Base-by-base conservation (phyloP, 2,797 vertebrate genomes). In the Spinus olivaceus region DNA sequence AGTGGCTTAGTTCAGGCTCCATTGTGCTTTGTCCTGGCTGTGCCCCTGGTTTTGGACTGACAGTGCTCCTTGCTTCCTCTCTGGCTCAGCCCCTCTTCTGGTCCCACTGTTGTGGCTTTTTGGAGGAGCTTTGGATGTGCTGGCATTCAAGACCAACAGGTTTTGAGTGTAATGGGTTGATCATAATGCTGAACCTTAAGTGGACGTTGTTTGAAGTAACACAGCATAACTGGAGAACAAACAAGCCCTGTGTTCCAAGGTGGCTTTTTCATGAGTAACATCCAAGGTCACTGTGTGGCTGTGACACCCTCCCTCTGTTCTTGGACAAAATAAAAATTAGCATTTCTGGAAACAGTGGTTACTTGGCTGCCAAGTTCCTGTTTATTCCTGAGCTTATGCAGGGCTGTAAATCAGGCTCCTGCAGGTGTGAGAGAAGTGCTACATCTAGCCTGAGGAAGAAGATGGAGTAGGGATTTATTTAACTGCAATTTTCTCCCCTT, bases 101-200 rank as follows among this genome's bases (percentile, higher is more conserved):
- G 25, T 39, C 30, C 33, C 47, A 7, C 32, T 0, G 2, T 6
- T 0, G 0, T 9, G 63, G 41, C n/a, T 49, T 17, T 21, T n/a
- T 17, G 21, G 80, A 92, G 79, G 39, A 54, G 65, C 59, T 60
- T 30, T 44, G 86, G 24, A 1, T n/a, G 61, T 35, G 35, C 28
- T 53, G 39, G 33, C 53, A 32, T 20, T 74, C 0, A 5, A 80
- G 59, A 41, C 33, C 30, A 42, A 9, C 24, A 44, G 37, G 35
- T n/a, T 63, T 49, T 27, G 70, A 61, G 66, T 23, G 5, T 12
- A 6, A 6, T 2, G 50, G 19, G 27, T 39, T 63, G 59, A 12
- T 63, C 10, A 7, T 18, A 50, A 23, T 4, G 53, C 71, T 33
- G 37, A 56, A 59, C 41, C 17, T 54, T 28, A 32, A 47, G 11